phyloP scores from a whole-genome alignment of 92 coral and sea anemone species.

The Epizoanthus stellaris region DNA sequence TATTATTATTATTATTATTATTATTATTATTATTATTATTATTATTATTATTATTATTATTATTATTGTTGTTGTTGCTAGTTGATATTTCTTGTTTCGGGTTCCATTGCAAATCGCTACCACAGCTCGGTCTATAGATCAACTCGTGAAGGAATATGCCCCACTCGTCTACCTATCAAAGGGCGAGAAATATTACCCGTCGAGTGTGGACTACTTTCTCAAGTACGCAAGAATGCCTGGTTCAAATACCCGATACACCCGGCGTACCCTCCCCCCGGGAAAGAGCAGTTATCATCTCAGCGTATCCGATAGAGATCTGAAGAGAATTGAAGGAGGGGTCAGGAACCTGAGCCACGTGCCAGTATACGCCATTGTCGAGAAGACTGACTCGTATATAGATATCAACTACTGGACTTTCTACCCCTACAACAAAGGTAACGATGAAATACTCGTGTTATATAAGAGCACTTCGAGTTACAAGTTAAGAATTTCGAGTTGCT shows the following conservation, averaged over 20 bases:
- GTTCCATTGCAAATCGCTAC: too few relatives aligned
- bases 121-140: neutral
- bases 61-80: too few relatives aligned
- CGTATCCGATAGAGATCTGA: neutral
- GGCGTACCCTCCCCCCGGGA: neutral
- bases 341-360: constrained; percentile 25
- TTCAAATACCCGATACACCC: neutral
- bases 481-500: too few relatives aligned
- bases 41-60: too few relatives aligned
- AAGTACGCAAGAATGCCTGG: neutral
- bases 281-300: neutral
- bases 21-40: too few relatives aligned
- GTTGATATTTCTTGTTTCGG: too few relatives aligned
- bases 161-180: neutral
- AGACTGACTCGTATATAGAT: constrained; percentile 22
- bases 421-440: constrained; percentile 64
- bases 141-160: neutral
- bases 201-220: neutral
- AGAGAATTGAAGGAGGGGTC: neutral
- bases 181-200: neutral
- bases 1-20: too few relatives aligned
- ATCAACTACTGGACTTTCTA: constrained; percentile 59
- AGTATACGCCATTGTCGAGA: neutral
- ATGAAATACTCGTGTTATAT: neutral
- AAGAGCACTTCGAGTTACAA: too few relatives aligned